Conservation (phyloP, 2,113 vertebrate species). For the Ailurus styani region DNA sequence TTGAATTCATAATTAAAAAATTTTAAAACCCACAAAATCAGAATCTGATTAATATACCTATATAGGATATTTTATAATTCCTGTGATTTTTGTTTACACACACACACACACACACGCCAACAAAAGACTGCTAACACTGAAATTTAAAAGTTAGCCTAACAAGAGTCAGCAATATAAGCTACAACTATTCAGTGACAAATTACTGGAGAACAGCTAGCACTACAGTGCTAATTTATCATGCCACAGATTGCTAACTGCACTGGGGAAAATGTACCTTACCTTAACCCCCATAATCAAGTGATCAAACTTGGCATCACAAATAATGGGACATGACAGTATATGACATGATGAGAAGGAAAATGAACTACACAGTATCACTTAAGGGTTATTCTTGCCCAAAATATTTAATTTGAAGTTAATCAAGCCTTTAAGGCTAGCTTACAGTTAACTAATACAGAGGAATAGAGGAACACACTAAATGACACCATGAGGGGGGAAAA, state of each 20-base stretch:
- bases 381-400: not conserved
- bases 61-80: not conserved
- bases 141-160: constrained; percentile 18
- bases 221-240: not conserved
- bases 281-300: not conserved
- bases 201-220: not conserved
- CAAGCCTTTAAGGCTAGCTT: constrained; percentile 25
- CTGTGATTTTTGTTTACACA: not conserved
- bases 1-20: constrained; percentile 9
- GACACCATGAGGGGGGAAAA: not conserved
- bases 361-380: not conserved
- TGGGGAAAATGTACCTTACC: not conserved
- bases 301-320: constrained; percentile 17
- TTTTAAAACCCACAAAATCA: not conserved
- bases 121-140: not conserved
- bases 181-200: not conserved
- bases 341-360: not conserved
- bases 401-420: constrained; percentile 21
- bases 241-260: not conserved
- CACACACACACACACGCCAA: not conserved
- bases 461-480: not conserved
- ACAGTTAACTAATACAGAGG: not conserved
- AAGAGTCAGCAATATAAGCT: not conserved
- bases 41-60: not conserved
- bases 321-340: not conserved